phyloP scores from a whole-genome alignment of 2,797 vertebrate species.

The Pempheris klunzingeri region DNA sequence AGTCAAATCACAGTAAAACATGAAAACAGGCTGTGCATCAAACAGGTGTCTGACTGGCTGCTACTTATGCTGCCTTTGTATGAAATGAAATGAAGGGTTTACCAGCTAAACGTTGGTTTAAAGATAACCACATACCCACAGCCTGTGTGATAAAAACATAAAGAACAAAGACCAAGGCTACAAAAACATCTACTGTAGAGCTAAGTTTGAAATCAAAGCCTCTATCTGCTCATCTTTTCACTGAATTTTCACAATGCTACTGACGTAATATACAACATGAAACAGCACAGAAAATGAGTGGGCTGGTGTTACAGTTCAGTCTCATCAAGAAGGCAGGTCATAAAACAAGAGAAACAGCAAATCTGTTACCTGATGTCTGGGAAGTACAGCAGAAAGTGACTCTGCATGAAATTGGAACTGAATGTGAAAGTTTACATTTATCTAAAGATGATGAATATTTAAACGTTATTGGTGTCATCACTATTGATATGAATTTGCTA shows the following conservation, averaged over 20 bases:
- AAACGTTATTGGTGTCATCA: not conserved
- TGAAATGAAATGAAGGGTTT: constrained; percentile 15
- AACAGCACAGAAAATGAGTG: constrained; percentile 28
- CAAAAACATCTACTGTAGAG: not conserved
- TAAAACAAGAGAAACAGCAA: constrained; percentile 16
- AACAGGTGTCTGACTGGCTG: constrained; percentile 30
- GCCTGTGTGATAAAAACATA: not conserved
- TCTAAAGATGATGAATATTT: not conserved
- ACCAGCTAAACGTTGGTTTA: constrained; percentile 12
- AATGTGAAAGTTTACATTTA: not conserved
- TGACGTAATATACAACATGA: constrained; percentile 33
- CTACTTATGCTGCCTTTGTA: constrained; percentile 7
- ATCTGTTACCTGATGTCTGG: constrained; percentile 3
- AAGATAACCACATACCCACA: constrained; percentile 19
- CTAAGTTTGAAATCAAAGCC: constrained; percentile 33
- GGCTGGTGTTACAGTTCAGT: constrained; percentile 19
- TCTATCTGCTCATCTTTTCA: constrained; percentile 21
- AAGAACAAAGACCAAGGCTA: not conserved
- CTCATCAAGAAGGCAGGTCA: constrained; percentile 1
- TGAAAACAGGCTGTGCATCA: constrained; percentile 44
- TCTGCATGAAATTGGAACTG: not conserved
- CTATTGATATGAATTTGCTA: not conserved
- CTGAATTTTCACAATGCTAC: constrained; percentile 17
- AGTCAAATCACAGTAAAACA: constrained; percentile 47
- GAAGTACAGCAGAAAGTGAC: not conserved